phyloP scores from a whole-genome alignment of 2,888 invertebrate species.

The Drosophila mulleri region DNA sequence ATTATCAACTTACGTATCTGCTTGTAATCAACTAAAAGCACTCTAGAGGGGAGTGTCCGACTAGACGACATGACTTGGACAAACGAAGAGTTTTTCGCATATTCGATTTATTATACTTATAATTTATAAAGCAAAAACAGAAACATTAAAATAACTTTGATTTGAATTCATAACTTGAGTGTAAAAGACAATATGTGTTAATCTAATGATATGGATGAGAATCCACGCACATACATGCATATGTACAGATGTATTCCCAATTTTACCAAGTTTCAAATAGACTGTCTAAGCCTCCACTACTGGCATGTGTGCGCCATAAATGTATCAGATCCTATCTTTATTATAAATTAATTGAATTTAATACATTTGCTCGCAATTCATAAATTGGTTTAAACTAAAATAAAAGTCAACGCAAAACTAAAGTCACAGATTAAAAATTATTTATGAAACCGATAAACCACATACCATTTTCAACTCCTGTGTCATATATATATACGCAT shows the following conservation, averaged over 20 bases:
- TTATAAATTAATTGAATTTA: not conserved
- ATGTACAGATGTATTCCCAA: no score
- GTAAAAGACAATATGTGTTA: no score
- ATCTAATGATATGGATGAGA: no score
- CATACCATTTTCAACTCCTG: not conserved
- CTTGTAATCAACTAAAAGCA: not conserved
- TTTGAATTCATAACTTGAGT: no score
- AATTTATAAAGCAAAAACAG: not conserved
- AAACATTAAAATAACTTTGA: no score
- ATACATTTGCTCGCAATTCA: not conserved
- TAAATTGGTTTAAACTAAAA: not conserved
- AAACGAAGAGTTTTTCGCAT: not conserved
- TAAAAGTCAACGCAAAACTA: not conserved
- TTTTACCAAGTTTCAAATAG: no score
- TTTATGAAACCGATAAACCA: not conserved
- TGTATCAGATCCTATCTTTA: not conserved
- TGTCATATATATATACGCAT: not conserved
- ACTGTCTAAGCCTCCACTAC: no score
- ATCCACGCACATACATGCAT: no score
- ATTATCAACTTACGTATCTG: not conserved
- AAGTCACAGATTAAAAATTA: not conserved
- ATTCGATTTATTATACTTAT: not conserved
- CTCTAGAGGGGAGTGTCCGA: not conserved
- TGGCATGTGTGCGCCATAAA: not conserved
- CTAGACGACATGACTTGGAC: not conserved